phyloP scores from a whole-genome alignment of 2,888 invertebrate genomes.

The Cephus rjabovi region DNA sequence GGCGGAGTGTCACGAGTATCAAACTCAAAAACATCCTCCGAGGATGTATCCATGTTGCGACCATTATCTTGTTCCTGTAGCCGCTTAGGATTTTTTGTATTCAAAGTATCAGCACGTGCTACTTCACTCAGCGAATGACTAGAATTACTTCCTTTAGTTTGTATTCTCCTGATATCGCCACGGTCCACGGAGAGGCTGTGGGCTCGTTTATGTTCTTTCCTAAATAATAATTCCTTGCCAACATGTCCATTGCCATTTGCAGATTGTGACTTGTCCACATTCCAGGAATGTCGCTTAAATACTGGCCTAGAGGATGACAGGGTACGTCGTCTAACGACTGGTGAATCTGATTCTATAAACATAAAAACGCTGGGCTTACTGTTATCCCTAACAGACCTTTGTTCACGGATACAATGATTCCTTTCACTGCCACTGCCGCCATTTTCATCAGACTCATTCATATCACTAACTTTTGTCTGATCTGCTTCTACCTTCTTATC shows the following conservation, averaged over 20 bases:
- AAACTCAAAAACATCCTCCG: constrained; percentile 55
- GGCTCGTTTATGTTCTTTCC: constrained; percentile 65
- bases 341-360: constrained; percentile 69
- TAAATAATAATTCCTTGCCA: constrained; percentile 45
- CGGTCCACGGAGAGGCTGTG: constrained; percentile 66
- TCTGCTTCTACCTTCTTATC: neutral
- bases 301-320: constrained; percentile 63
- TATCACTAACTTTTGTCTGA: neutral
- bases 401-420: neutral
- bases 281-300: constrained; percentile 68
- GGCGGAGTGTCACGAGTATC: constrained; percentile 60
- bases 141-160: constrained; percentile 51
- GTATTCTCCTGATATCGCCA: constrained; percentile 46
- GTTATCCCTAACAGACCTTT: constrained; percentile 16
- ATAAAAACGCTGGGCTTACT: constrained; percentile 63
- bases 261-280: constrained; percentile 54
- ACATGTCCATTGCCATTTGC: constrained; percentile 23
- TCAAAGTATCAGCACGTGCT: constrained; percentile 35
- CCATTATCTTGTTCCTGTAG: constrained; percentile 27
- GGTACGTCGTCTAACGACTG: constrained; percentile 64
- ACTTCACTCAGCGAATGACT: constrained; percentile 58
- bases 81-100: constrained; percentile 16
- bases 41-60: constrained; percentile 53
- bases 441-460: constrained; percentile 28
- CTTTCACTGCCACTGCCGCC: neutral